Evolutionary conservation across 1,140 invertebrate genomes (phyloP), one percentile per base, ranked within the genome.

Genomic region (Eueides isabella): DNA sequence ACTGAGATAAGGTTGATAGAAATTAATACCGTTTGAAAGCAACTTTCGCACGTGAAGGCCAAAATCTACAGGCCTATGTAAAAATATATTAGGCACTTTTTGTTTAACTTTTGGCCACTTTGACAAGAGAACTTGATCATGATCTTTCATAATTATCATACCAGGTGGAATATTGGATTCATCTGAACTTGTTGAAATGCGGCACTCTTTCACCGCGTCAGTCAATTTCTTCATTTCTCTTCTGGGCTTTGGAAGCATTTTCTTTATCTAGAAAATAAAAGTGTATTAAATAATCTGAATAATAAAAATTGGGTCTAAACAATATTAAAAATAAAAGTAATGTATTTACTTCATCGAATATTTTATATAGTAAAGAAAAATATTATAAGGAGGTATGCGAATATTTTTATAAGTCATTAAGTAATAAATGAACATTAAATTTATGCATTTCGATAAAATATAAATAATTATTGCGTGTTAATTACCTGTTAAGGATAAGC

Each of bases 11-110:
- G 85, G 83, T 61, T 79, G 66, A 61, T 84, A 86, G 33, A 89
- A 80, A 19, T 83, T 67, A 12, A 88, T 77, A 7, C 77, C 77
- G 61, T 79, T 61, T 7, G 41, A 66, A n/a, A 86, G 55, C 7
- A 85, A 41, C 55, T 83, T 79, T 9, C 62, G 61, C 4, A 82
- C 77, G 79, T 90, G 82, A 61, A 69, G 23, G 48, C 73, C 30
- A 71, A 88, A 85, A 28, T 85, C 75, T 2, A 71, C 19, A 11
- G 85, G 82, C 75, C 80, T 78, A 71, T 90, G 86, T 67, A 90
- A 67, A 77, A 87, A 88, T 29, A 90, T 77, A 9, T 82, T 77
- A 41, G 86, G 85, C 19, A 87, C 76, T 64, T 77, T 84, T 1
- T 7, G 19, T 73, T 80, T 86, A 7, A 77, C 44, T 71, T 78